Conservation (phyloP, 1,140 invertebrate species). For the Bombus sylvicola region DNA sequence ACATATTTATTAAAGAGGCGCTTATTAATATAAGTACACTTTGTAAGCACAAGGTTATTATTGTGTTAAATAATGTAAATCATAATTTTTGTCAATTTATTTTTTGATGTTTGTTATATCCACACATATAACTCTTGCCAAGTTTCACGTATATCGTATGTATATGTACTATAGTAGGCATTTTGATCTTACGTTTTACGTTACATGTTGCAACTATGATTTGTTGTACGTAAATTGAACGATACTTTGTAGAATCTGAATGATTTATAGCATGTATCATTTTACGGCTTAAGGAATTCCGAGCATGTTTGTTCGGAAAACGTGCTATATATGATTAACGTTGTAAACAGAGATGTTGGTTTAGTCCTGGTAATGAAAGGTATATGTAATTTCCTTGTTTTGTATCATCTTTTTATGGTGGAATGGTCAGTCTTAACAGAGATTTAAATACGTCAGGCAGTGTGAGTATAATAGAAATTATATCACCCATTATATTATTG, state of each 20-base stretch:
- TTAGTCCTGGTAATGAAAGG: neutral
- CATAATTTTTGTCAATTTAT: neutral
- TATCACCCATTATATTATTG: neutral
- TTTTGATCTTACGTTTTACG: conserved; percentile 20
- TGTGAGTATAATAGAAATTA: conserved; percentile 68
- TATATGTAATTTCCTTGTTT: neutral
- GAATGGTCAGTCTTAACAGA: conserved; percentile 75
- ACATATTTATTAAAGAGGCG: neutral
- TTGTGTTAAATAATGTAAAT: neutral
- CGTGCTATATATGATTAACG: neutral
- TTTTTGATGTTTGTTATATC: neutral
- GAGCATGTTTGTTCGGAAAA: neutral
- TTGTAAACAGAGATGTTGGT: neutral
- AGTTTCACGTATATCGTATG: neutral
- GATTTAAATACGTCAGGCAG: conserved; percentile 69
- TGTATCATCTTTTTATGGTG: neutral
- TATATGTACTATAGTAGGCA: conserved; percentile 7
- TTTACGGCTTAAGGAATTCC: neutral
- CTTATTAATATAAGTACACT: neutral
- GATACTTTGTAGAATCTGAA: neutral
- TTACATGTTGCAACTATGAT: neutral
- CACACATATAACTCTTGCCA: neutral
- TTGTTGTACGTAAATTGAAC: neutral
- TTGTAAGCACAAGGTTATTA: neutral
- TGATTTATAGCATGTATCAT: neutral